phyloP scores from a whole-genome alignment of 2,113 vertebrate genomes.

The Piaya cayana region DNA sequence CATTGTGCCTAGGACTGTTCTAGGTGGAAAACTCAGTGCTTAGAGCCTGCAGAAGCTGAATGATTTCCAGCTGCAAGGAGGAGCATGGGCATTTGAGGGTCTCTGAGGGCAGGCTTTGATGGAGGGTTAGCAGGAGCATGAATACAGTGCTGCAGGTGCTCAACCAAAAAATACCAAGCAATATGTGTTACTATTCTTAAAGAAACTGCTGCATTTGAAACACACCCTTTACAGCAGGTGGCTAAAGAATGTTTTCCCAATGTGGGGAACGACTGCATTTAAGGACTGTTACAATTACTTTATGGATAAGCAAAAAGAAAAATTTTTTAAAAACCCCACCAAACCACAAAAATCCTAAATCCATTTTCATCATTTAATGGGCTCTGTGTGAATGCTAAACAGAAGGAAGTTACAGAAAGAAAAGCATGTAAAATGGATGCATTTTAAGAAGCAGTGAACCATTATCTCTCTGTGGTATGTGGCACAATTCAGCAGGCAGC shows the following conservation, averaged over 20 bases:
- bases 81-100: rapidly evolving
- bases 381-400: neutral
- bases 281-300: slow-evolving; percentile 1
- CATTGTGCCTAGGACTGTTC: neutral
- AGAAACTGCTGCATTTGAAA: neutral
- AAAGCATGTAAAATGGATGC: neutral
- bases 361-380: neutral
- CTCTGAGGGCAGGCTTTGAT: neutral
- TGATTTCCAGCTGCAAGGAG: neutral
- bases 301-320: neutral
- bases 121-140: neutral
- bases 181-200: neutral
- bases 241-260: slow-evolving; percentile 1
- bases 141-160: neutral
- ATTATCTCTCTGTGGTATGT: rapidly evolving
- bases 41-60: neutral
- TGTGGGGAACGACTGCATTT: neutral
- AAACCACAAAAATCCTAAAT: neutral
- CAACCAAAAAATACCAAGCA: neutral
- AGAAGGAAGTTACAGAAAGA: neutral
- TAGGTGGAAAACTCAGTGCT: neutral
- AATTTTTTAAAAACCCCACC: neutral
- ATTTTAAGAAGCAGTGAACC: neutral
- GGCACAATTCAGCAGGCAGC: neutral
- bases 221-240: neutral